Percentiles rank a stretch among this genome's conserved stretches.
phyloP scores from a whole-genome alignment of 2,113 vertebrate species.

The Colius striatus region DNA sequence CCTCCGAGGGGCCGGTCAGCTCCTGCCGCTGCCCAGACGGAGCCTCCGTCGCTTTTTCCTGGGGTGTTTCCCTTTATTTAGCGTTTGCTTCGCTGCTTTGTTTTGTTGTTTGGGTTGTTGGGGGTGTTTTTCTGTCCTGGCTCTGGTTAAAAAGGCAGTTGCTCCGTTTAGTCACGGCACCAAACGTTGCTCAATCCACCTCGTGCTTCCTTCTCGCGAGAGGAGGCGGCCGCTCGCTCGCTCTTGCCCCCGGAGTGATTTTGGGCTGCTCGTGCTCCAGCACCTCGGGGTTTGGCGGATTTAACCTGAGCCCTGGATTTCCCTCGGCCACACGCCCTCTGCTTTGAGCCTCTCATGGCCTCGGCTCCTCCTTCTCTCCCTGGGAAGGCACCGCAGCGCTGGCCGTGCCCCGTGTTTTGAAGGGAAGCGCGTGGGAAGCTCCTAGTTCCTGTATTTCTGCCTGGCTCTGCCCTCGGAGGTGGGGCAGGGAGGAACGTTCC shows the following conservation, averaged over 20 bases:
- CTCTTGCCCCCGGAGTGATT: neutral
- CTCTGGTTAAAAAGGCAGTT: neutral
- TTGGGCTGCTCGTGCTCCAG: constrained; percentile 25
- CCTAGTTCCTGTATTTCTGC: neutral
- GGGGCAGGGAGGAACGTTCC: constrained; percentile 40
- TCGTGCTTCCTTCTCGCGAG: constrained; percentile 24
- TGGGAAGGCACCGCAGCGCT: neutral
- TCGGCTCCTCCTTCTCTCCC: too few relatives aligned
- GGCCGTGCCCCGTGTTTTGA: too few relatives aligned
- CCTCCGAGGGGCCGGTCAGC: too few relatives aligned
- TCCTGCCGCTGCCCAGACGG: too few relatives aligned
- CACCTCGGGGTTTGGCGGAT: neutral
- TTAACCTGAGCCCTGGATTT: neutral
- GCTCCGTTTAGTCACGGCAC: neutral
- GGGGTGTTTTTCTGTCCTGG: neutral
- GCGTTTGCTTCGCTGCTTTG: too few relatives aligned
- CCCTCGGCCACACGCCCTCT: too few relatives aligned
- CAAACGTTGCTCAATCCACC: neutral
- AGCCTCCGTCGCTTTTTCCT: neutral
- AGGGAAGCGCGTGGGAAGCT: neutral
- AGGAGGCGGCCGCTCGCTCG: neutral
- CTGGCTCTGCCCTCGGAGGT: constrained; percentile 46
- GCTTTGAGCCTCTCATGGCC: too few relatives aligned
- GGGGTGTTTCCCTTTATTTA: neutral
- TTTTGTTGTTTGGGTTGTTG: too few relatives aligned